phyloP scores from a whole-genome alignment of 1,140 invertebrate genomes.

The Phthorimaea operculella region DNA sequence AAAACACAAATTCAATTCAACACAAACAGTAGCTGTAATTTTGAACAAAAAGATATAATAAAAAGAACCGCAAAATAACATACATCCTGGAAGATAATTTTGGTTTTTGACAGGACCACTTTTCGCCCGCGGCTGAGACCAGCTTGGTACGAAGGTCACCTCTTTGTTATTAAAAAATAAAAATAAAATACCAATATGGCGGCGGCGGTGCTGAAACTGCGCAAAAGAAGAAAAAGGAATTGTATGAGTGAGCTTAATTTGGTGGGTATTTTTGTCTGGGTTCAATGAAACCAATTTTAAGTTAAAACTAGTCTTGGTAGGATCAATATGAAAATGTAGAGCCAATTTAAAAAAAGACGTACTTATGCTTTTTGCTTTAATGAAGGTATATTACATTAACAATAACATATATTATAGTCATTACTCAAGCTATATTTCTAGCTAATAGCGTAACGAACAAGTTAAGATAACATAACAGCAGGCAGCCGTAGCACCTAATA shows the following conservation, averaged over 20 bases:
- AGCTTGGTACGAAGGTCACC: not conserved
- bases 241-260: not conserved
- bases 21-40: not conserved
- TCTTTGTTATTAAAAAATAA: not conserved
- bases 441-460: too few species aligned
- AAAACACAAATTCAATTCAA: not conserved
- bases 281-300: not conserved
- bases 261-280: not conserved
- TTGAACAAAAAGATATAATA: not conserved
- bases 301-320: not conserved
- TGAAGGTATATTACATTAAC: too few species aligned
- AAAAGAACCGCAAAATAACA: not conserved
- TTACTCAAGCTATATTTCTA: too few species aligned
- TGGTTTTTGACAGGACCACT: not conserved
- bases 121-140: not conserved
- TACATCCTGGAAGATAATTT: not conserved
- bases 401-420: too few species aligned
- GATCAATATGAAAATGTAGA: too few species aligned
- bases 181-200: not conserved
- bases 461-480: too few species aligned
- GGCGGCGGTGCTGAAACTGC: not conserved
- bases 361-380: too few species aligned
- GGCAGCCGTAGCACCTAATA: too few species aligned
- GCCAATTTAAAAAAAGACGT: too few species aligned
- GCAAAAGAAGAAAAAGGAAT: not conserved